Evolutionary conservation across 1,140 invertebrate species (phyloP), one percentile per base, ranked within the genome.

Genomic region (Zaprionus kolodkinae): DNA sequence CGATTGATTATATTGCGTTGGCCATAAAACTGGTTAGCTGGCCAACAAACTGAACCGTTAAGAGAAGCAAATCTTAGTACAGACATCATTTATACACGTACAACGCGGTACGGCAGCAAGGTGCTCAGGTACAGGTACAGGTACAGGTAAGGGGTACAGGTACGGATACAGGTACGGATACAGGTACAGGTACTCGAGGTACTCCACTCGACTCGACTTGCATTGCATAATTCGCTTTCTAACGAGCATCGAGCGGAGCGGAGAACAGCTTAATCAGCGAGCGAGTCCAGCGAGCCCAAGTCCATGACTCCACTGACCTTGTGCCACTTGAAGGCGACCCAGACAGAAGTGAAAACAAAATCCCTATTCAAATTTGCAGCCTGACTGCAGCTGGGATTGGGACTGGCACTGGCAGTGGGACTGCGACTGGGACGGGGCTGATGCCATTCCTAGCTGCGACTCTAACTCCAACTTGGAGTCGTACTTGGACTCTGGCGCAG

Each of bases 311-410:
- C 61, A 71, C 71, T 89, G 84, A 88, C 84, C 84, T 88, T 88
- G 84, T 89, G 84, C 83, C 84, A 87, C 79, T 88, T 85, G 82
- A 78, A 55, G 72, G 63, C 67, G 84, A 84, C 85, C 85, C 85
- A 89, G 85, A 89, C 85, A 89, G 74, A 80, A 88, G 84, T 88
- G 84, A 88, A 88, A 88, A 83, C 84, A 88, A 88, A 89, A 88
- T 89, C 85, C 84, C 84, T 88, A 88, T 88, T 88, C 81, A 88
- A 88, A 88, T 88, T 67, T 78, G 66, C 64, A 65, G 62, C 76
- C 83, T 76, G 55, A n/a, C 36, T 70, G 48, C 27, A 15, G 48
- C 33, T 61, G 48, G 21, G 5, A 64, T 76, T 68, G 77, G 35
- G 12, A 59, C 67, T 59, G 60, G 33, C 30, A 52, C 65, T 65